These are phyloP conservation scores for Eciton burchellii DNA, from an alignment of 1,140 invertebrate genomes.

Conservation along the genomic window DNA sequence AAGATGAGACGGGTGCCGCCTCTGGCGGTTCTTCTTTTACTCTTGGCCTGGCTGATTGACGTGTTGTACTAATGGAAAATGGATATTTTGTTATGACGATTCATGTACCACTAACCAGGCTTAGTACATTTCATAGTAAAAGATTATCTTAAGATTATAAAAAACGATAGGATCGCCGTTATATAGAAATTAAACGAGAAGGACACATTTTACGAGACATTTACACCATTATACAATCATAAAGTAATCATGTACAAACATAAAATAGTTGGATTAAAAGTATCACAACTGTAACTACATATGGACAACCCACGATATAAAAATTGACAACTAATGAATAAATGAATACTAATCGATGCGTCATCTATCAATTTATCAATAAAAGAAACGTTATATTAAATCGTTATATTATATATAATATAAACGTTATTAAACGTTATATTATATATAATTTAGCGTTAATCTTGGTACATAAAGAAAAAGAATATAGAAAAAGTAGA, in stretches of 20 bases:
- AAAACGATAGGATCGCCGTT: background rate
- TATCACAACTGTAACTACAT: slow-evolving; percentile 13
- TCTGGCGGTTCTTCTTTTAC: slow-evolving; percentile 86
- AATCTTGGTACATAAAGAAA: slow-evolving; percentile 5
- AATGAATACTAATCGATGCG: background rate
- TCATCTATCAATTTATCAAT: background rate
- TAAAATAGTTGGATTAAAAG: background rate
- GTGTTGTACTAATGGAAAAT: slow-evolving; percentile 89
- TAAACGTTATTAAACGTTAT: background rate
- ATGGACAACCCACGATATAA: background rate
- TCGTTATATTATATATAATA: slow-evolving; percentile 8
- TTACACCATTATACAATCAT: slow-evolving; percentile 26
- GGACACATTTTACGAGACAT: background rate
- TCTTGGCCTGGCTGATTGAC: slow-evolving; percentile 86
- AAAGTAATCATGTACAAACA: slow-evolving; percentile 32
- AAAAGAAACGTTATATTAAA: background rate
- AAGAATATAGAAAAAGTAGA: background rate
- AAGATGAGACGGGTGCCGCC: slow-evolving; percentile 86
- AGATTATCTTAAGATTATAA: slow-evolving; percentile 33
- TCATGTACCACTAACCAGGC: slow-evolving; percentile 70
- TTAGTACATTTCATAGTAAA: slow-evolving; percentile 62
- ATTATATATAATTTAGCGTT: slow-evolving; percentile 25
- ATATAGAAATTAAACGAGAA: slow-evolving; percentile 22
- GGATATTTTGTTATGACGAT: slow-evolving; percentile 84
- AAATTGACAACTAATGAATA: background rate